These are phyloP conservation scores for Aeoliscus strigatus DNA, from an alignment of 2,797 vertebrate species.

Conservation along the genomic window DNA sequence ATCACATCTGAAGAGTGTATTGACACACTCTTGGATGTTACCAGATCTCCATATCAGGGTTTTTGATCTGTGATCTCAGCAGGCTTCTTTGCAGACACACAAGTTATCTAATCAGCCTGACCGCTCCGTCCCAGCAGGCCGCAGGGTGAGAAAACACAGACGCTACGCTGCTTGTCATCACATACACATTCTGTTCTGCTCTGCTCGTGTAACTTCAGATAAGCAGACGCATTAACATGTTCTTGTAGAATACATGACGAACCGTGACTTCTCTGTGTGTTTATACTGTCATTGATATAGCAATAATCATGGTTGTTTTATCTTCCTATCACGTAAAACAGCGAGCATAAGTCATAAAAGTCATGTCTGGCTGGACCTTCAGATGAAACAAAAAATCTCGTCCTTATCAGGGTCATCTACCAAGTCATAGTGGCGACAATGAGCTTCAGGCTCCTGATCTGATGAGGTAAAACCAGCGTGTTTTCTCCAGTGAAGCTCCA, in stretches of 20 bases:
- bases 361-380: no score
- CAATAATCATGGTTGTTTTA: no score
- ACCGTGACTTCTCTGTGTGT: no score
- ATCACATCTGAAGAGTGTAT: no score
- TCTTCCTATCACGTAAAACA: no score
- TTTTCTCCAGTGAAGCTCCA: conserved; percentile 38
- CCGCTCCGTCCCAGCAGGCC: conserved; percentile 46
- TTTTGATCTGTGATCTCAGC: conserved; percentile 29
- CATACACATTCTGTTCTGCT: no score
- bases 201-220: conserved; percentile 16
- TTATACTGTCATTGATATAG: no score
- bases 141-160: conserved; percentile 64
- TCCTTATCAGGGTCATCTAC: conserved; percentile 14
- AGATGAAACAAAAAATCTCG: no score
- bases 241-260: no score
- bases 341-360: no score
- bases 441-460: conserved; percentile 10
- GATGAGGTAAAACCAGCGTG: conserved; percentile 17
- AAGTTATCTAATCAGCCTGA: conserved; percentile 71
- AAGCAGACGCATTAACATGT: background rate
- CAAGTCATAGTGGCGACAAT: conserved; percentile 16
- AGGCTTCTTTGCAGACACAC: conserved; percentile 44
- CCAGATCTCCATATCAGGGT: conserved; percentile 22
- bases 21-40: no score
- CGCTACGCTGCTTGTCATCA: conserved; percentile 26